Evolutionary conservation across 2,888 invertebrate species (phyloP).

Genomic region (Agonopterix arenella): DNA sequence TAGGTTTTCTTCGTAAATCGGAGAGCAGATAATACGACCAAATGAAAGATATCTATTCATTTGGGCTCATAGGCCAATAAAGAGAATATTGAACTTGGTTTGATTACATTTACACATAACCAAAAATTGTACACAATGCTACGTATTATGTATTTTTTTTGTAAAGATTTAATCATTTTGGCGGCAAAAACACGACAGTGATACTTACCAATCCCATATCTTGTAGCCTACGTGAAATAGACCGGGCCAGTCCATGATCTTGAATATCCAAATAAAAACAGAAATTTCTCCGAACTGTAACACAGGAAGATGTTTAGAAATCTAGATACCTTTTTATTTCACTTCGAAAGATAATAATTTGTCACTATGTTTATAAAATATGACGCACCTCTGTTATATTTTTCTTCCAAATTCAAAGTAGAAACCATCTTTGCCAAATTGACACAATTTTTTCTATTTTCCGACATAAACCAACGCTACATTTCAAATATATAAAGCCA

Average conservation of each 20-base stretch:
- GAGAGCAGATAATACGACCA: slow-evolving; percentile 41
- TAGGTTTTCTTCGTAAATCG: slow-evolving; percentile 18
- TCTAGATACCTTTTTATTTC: neutral
- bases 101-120: slow-evolving; percentile 30
- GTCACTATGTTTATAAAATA: slow-evolving; percentile 18
- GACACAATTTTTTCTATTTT: slow-evolving; percentile 3
- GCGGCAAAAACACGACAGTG: slow-evolving; percentile 34
- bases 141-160: slow-evolving; percentile 16
- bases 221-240: slow-evolving; percentile 82
- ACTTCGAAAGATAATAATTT: slow-evolving; percentile 12
- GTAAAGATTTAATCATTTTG: slow-evolving; percentile 28
- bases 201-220: slow-evolving; percentile 84
- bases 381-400: slow-evolving; percentile 62
- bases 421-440: slow-evolving; percentile 54
- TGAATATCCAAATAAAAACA: slow-evolving; percentile 87
- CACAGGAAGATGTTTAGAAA: slow-evolving; percentile 9
- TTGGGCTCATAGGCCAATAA: too few relatives aligned
- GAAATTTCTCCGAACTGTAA: slow-evolving; percentile 78
- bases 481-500: too few relatives aligned
- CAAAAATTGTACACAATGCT: slow-evolving; percentile 27
- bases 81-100: too few relatives aligned
- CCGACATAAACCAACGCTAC: neutral
- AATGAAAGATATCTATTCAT: slow-evolving; percentile 8
- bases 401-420: slow-evolving; percentile 64
- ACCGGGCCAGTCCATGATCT: slow-evolving; percentile 80